A percentile compares a stretch with the other conserved stretches of the same genome.
Evolutionary conservation across 2,888 invertebrate species (phyloP).

Genomic region (Synergus umbraculus): DNA sequence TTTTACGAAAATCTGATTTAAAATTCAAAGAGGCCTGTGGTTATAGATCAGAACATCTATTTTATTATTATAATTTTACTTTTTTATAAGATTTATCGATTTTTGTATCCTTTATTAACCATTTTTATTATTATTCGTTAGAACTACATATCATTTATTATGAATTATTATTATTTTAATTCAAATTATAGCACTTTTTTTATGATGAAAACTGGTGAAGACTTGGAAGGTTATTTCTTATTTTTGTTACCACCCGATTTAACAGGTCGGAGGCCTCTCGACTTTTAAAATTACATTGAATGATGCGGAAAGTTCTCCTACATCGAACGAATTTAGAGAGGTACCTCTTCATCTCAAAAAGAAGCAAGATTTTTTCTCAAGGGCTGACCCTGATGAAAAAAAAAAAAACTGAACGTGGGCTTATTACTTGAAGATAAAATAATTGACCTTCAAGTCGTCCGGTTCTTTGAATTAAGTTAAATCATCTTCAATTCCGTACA

Average conservation of each 20-base stretch:
- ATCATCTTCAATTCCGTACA: too few relatives aligned
- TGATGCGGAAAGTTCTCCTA: constrained; percentile 1
- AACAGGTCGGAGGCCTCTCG: not conserved
- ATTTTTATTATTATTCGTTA: not conserved
- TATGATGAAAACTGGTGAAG: too few relatives aligned
- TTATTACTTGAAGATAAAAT: constrained; percentile 24
- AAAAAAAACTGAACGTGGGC: not conserved
- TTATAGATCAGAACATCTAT: not conserved
- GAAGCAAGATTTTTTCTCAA: constrained; percentile 1
- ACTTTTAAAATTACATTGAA: not conserved
- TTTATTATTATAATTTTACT: not conserved
- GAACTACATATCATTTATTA: too few relatives aligned
- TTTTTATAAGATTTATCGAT: constrained; percentile 10
- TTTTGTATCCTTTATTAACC: not conserved
- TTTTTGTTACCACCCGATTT: too few relatives aligned
- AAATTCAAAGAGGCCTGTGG: not conserved
- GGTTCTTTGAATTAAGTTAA: too few relatives aligned
- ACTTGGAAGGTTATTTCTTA: too few relatives aligned
- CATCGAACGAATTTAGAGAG: not conserved
- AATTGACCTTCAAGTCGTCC: constrained; percentile 8
- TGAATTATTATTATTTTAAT: too few relatives aligned
- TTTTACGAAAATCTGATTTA: constrained; percentile 7
- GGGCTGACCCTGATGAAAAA: constrained; percentile 18
- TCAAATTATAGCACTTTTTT: too few relatives aligned
- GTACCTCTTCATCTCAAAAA: constrained; percentile 9